Percentiles rank a stretch among this genome's conserved stretches.
Evolutionary conservation across 2,113 vertebrate genomes (phyloP).

Genomic region (Phoenicopterus ruber): DNA sequence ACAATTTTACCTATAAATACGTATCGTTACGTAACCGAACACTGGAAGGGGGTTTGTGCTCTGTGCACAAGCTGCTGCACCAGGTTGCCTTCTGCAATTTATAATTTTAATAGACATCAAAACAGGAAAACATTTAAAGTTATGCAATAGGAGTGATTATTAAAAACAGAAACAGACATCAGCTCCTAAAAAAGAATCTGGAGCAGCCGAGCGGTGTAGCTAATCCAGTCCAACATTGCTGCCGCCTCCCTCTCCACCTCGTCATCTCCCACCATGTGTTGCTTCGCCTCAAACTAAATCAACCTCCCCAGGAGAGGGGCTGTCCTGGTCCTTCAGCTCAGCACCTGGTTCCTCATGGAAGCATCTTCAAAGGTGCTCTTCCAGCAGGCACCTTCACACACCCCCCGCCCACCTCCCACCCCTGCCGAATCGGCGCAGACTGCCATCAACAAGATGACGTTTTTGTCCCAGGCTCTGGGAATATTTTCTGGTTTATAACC

Average conservation of each 20-base stretch:
- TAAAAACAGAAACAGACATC: constrained; percentile 20
- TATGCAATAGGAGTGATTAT: not conserved
- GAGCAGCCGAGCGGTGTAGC: not conserved
- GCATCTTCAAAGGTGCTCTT: not conserved
- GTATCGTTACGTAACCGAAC: fast-evolving
- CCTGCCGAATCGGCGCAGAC: not conserved
- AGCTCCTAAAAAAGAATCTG: not conserved
- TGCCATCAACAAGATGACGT: fast-evolving
- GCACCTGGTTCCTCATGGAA: not conserved
- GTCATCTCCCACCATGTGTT: not conserved
- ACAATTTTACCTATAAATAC: not conserved
- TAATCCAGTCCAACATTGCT: not conserved
- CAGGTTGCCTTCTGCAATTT: not conserved
- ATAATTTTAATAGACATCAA: constrained; percentile 34
- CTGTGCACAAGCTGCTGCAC: not conserved
- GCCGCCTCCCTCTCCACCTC: not conserved
- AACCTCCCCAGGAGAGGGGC: not conserved
- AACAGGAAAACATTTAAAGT: constrained; percentile 40
- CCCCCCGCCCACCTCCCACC: not conserved
- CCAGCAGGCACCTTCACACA: not conserved
- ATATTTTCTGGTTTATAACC: not conserved
- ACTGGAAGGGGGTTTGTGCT: not conserved
- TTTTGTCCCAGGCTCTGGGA: not conserved
- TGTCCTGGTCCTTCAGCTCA: not conserved
- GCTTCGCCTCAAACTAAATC: fast-evolving